Base-by-base conservation (phyloP, 23 tunicate genomes). In the Halocynthia aurantium region DNA sequence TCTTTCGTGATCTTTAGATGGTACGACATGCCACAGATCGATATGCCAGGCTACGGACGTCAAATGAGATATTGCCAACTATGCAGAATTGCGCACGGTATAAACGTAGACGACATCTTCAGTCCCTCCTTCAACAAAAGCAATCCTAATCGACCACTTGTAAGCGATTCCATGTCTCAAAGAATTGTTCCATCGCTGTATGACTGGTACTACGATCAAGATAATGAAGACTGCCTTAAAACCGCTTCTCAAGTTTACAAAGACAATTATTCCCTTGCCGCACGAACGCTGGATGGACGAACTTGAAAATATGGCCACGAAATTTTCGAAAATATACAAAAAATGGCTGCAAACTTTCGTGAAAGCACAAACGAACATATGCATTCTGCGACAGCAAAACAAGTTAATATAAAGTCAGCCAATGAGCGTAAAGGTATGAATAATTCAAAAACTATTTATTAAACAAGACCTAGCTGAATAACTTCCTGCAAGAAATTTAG, bases 31-130 rank as follows among this genome's bases (percentile, higher is more conserved):
- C 70, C 70, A 65, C 31, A 20, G 19, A 15, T 20, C 9, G 2
- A 65, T 20, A 20, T 65, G 0, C n/a, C 70, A 65, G 70, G 31
- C 22, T 65, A 10, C 31, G 70, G 70, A 65, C 70, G 70, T 65
- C 70, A 65, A 15, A 65, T 65, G 6, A 40, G 70, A 65, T 65
- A 65, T 15, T 65, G 70, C 31, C 70, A 65, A 65, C 19, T 65
- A 15, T 65, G 70, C 19, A 11, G 70, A 10, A 65, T 65, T 10
- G 22, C 31, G 19, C 70, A 65, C 70, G 70, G 70, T 5, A 65
- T 65, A 11, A 65, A 65, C 31, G 70, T 65, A 10, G 70, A 65
- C 19, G 70, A 65, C 70, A 65, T 65, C 0, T 65, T 65, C 31
- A 11, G 31, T 65, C 70, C 70, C 10, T 10, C n/a, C 31, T 65